Evolutionary conservation across 2,888 invertebrate species (phyloP), one percentile per base, ranked within the genome.

Genomic region (Tetrapedia diversipes): DNA sequence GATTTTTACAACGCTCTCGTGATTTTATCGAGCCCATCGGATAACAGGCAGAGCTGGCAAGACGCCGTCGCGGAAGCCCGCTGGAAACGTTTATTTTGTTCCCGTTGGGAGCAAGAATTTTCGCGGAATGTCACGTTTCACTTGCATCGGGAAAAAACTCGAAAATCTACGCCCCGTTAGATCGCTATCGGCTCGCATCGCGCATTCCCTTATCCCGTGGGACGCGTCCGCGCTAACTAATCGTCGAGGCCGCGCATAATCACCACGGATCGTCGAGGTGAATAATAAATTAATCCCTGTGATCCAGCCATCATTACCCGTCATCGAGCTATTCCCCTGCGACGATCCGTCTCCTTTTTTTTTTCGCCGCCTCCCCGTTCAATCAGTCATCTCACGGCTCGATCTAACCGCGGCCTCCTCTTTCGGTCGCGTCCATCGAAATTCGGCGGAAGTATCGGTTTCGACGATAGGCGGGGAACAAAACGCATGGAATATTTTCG

Each of bases 271-370:
- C 63, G 51, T 65, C 49, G 70, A 73, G 78, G 72, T 63, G 82
- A 81, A 84, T 84, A 80, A 82, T 78, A 84, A 84, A 84, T 84
- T 80, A 81, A 81, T 84, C 80, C 61, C 66, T 65, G 63, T 82
- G 79, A 84, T 83, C 70, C 64, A 57, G 39, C 53, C 72, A 74
- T 82, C 80, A 81, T 83, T 83, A 81, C 54, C 73, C 49, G 77
- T 82, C 65, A 76, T 72, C 32, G 67, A 45, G 56, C 54, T 45
- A 71, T 68, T 78, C 39, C 71, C 49, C 34, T 56, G 56, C 41
- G 39, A 45, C 51, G 51, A 43, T 2, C 41, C 60, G 29, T 43
- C 74, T 78, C 37, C 65, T 51, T 56, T 49, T 60, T 61, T 71
- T 74, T 69, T 41, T 66, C 59, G 59, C 71, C n/a, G n/a, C n/a